phyloP scores from a whole-genome alignment of 2,888 invertebrate species.

The Clepsis dumicolana region DNA sequence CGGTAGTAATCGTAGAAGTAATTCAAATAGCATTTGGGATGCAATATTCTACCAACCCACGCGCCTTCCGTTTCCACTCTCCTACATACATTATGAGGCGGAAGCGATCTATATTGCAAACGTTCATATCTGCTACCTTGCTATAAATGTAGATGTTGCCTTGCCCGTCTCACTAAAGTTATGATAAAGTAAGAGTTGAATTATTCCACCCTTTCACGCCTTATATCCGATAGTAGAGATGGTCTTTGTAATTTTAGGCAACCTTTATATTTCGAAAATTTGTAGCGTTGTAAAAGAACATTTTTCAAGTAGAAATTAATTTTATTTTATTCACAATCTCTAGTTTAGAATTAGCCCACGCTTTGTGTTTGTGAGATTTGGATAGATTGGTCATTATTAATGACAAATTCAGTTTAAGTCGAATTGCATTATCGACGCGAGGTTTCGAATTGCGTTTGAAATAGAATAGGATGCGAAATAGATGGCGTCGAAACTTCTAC shows the following conservation, averaged over 20 bases:
- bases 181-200: slow-evolving; percentile 26
- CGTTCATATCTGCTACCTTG: slow-evolving; percentile 31
- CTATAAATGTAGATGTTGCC: slow-evolving; percentile 34
- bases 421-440: background rate
- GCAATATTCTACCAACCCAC: slow-evolving; percentile 61
- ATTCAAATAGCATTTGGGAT: slow-evolving; percentile 55
- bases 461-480: slow-evolving; percentile 30
- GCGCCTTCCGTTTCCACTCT: slow-evolving; percentile 57
- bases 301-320: no score
- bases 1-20: slow-evolving; percentile 15
- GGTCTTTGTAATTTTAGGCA: background rate
- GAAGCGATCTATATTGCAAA: slow-evolving; percentile 43
- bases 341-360: background rate
- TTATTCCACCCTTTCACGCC: slow-evolving; percentile 25
- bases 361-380: background rate
- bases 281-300: no score
- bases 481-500: slow-evolving; percentile 41
- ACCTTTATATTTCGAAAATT: background rate
- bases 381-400: background rate
- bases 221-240: slow-evolving; percentile 8
- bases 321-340: no score
- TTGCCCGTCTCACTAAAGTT: slow-evolving; percentile 15
- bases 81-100: slow-evolving; percentile 45
- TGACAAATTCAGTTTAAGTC: background rate
- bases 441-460: slow-evolving; percentile 24